Conservation (phyloP, 2,797 vertebrate genomes). For the Rachycentron canadum region DNA sequence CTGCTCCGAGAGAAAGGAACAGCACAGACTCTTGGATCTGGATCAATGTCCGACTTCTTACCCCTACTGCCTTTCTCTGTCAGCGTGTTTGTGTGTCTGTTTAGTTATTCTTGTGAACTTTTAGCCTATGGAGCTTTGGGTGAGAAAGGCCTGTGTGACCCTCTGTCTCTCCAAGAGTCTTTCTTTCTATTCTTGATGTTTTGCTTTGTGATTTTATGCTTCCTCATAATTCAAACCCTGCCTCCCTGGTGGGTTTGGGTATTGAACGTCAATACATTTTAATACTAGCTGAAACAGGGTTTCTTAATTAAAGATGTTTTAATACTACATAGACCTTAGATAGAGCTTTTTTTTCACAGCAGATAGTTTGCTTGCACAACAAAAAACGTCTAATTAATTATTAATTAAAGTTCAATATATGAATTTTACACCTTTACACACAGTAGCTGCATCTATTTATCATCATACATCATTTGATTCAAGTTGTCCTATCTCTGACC, state of each 20-base stretch:
- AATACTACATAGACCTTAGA: background rate
- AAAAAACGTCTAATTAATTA: background rate
- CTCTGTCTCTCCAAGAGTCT: background rate
- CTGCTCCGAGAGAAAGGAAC: conserved; percentile 32
- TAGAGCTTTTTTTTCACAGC: background rate
- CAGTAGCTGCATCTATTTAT: background rate
- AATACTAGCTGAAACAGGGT: background rate
- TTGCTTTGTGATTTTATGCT: conserved; percentile 5
- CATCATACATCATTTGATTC: background rate
- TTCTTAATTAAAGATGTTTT: background rate
- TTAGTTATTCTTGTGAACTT: conserved; percentile 25
- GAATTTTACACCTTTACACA: background rate
- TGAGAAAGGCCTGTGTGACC: background rate
- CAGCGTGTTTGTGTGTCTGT: conserved; percentile 21
- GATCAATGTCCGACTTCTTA: conserved; percentile 50
- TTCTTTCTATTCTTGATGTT: conserved; percentile 13
- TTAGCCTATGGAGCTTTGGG: conserved; percentile 20
- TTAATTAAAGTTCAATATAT: background rate
- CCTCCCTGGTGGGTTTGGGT: background rate
- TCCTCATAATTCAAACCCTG: background rate
- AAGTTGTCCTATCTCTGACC: background rate
- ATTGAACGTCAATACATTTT: background rate
- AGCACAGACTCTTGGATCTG: conserved; percentile 16
- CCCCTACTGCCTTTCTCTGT: conserved; percentile 7
- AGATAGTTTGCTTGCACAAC: background rate